A percentile compares a stretch with the other conserved stretches of the same genome.
phyloP scores from a whole-genome alignment of 2,797 vertebrate genomes.

The Rhinoraja longicauda region DNA sequence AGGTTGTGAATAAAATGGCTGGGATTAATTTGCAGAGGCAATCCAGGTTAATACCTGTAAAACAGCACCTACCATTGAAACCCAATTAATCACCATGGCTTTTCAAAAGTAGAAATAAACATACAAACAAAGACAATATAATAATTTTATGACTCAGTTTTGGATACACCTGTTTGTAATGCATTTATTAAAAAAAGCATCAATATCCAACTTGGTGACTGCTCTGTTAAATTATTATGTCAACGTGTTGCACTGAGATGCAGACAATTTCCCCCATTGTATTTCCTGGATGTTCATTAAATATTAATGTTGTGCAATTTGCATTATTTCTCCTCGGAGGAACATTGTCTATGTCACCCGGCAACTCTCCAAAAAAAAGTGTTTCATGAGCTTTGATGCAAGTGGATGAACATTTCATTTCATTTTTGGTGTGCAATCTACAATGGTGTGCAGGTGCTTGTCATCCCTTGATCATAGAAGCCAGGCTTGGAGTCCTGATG shows the following conservation, averaged over 20 bases:
- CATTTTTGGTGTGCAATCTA: neutral
- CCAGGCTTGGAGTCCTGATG: neutral
- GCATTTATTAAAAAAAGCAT: no score
- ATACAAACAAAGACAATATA: neutral
- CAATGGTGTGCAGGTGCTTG: neutral
- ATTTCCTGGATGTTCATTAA: neutral
- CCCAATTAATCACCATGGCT: neutral
- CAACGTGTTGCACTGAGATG: neutral
- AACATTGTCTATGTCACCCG: no score
- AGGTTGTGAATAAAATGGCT: neutral
- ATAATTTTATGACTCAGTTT: neutral
- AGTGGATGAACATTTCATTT: neutral
- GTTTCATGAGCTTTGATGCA: no score
- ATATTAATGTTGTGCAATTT: neutral
- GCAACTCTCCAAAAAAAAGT: no score
- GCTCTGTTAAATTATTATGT: neutral
- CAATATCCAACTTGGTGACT: neutral
- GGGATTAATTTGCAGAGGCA: neutral
- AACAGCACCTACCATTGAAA: neutral
- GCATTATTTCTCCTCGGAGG: neutral
- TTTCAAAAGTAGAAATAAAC: neutral
- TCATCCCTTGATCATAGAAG: neutral
- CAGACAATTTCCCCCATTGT: neutral
- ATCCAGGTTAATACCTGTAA: neutral
- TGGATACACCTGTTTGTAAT: neutral